A percentile compares a stretch with the other conserved stretches of the same genome.
phyloP scores from a whole-genome alignment of 1,140 invertebrate species.

The Drosophila lini region DNA sequence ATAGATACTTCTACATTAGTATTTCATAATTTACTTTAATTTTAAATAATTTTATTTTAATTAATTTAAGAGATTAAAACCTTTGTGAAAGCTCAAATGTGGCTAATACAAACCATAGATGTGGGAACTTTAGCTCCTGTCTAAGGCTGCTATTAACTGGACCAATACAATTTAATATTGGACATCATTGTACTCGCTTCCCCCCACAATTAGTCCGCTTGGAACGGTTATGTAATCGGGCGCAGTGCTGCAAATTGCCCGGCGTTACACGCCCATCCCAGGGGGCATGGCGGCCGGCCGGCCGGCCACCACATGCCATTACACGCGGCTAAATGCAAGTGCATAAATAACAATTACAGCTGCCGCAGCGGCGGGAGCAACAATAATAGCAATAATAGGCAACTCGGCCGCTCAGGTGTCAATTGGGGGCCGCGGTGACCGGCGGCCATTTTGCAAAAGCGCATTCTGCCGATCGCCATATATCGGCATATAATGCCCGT shows the following conservation, averaged over 20 bases:
- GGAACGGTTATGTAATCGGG: constrained; percentile 67
- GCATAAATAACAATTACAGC: constrained; percentile 81
- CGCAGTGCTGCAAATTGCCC: constrained; percentile 62
- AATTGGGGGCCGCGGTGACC: constrained; percentile 73
- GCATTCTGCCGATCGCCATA: constrained; percentile 69
- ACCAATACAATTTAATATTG: constrained; percentile 28
- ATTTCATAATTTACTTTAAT: background rate
- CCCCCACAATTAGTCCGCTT: constrained; percentile 55
- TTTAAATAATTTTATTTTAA: too few relatives aligned
- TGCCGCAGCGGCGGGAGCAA: constrained; percentile 19
- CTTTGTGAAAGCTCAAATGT: background rate
- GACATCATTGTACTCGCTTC: constrained; percentile 20
- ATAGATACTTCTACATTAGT: background rate
- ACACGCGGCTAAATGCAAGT: constrained; percentile 76
- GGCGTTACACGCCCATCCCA: constrained; percentile 68
- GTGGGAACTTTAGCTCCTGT: background rate
- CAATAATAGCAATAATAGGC: constrained; percentile 50
- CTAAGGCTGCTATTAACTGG: constrained; percentile 5
- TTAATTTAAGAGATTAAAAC: too few relatives aligned
- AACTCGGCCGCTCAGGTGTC: constrained; percentile 70
- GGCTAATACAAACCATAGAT: background rate
- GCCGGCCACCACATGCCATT: constrained; percentile 60
- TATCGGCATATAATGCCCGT: constrained; percentile 70
- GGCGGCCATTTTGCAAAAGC: constrained; percentile 73
- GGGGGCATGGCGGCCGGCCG: constrained; percentile 54